A percentile compares a stretch with the other conserved stretches of the same genome.
These are phyloP conservation scores for Diabrotica balteata DNA, from an alignment of 2,888 invertebrate genomes.

Conservation along the genomic window DNA sequence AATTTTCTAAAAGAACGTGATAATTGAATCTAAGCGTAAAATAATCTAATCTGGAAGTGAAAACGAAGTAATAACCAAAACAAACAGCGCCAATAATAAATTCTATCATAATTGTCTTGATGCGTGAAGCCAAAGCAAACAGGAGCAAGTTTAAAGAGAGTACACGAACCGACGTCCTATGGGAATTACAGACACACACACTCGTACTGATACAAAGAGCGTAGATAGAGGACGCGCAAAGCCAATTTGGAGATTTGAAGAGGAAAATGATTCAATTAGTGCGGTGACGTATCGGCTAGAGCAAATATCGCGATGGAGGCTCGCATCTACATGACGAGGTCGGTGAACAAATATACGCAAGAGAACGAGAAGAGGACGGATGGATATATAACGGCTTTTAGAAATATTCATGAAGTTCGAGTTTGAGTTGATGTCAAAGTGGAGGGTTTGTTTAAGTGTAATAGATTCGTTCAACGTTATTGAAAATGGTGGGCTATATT, in stretches of 20 bases:
- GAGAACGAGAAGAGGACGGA: background rate
- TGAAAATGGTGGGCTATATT: too few relatives aligned
- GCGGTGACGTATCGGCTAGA: slow-evolving; percentile 43
- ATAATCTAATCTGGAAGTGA: background rate
- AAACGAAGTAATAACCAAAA: slow-evolving; percentile 6
- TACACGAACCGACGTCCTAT: slow-evolving; percentile 15
- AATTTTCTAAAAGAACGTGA: too few relatives aligned
- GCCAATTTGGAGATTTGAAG: slow-evolving; percentile 45
- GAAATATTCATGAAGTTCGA: background rate
- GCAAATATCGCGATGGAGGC: slow-evolving; percentile 40
- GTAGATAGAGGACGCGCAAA: slow-evolving; percentile 34
- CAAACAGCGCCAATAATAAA: slow-evolving; percentile 8
- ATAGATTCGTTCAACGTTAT: too few relatives aligned
- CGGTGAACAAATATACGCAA: slow-evolving; percentile 8
- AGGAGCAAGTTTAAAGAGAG: slow-evolving; percentile 4
- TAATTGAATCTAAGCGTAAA: too few relatives aligned
- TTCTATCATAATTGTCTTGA: slow-evolving; percentile 8
- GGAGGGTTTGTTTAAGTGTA: too few relatives aligned
- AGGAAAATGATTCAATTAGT: slow-evolving; percentile 49
- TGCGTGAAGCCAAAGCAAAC: slow-evolving; percentile 14
- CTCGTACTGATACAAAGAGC: slow-evolving; percentile 1
- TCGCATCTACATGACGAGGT: slow-evolving; percentile 26
- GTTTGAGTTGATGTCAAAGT: background rate
- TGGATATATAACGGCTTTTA: background rate
- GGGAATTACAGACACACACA: slow-evolving; percentile 32